phyloP scores from a whole-genome alignment of 2,797 vertebrate genomes.

The Lutjanus argentimaculatus region DNA sequence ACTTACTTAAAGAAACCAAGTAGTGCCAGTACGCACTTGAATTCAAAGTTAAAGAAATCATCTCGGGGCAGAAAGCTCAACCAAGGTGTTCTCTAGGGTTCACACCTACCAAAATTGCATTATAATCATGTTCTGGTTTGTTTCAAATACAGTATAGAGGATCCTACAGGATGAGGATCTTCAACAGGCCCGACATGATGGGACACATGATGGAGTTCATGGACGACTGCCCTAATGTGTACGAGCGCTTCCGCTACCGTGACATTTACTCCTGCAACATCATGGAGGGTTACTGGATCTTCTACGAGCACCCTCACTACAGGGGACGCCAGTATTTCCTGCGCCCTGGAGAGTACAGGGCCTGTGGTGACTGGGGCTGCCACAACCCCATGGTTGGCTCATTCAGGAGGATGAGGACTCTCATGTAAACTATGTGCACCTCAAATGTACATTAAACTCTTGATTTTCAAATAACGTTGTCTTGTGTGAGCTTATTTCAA shows the following conservation, averaged over 20 bases:
- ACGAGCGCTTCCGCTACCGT: slow-evolving; percentile 80
- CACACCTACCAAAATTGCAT: slow-evolving; percentile 20
- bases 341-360: slow-evolving; percentile 84
- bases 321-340: slow-evolving; percentile 87
- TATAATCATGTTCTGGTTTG: slow-evolving; percentile 39
- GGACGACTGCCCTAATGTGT: slow-evolving; percentile 87
- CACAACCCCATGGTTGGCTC: slow-evolving; percentile 85
- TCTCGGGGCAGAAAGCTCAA: slow-evolving; percentile 15
- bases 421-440: slow-evolving; percentile 65
- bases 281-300: slow-evolving; percentile 87
- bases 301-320: slow-evolving; percentile 89
- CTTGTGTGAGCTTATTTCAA: slow-evolving; percentile 52
- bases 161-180: slow-evolving; percentile 85
- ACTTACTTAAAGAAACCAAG: slow-evolving; percentile 39
- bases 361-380: slow-evolving; percentile 85
- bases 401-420: slow-evolving; percentile 86
- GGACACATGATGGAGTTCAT: slow-evolving; percentile 87
- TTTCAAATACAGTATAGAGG: slow-evolving; percentile 81
- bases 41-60: slow-evolving; percentile 46
- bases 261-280: slow-evolving; percentile 87
- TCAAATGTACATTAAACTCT: slow-evolving; percentile 68
- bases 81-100: slow-evolving; percentile 27
- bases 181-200: slow-evolving; percentile 84
- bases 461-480: slow-evolving; percentile 49
- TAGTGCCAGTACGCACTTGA: slow-evolving; percentile 28